Evolutionary conservation across 2,888 invertebrate genomes (phyloP).

Genomic region (Pollenia angustigena): DNA sequence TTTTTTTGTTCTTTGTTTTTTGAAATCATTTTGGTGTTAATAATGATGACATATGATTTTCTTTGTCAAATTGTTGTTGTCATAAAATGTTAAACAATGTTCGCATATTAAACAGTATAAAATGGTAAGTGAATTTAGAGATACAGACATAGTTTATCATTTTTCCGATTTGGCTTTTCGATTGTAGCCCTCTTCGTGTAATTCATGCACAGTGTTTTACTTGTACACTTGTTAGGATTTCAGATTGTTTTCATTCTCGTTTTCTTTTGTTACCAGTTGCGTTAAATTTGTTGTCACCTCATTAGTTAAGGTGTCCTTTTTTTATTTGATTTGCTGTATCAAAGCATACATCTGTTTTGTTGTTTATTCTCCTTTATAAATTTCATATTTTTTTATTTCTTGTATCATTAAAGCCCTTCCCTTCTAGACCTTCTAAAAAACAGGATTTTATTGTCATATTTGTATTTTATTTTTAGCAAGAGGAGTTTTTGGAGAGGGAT

Average conservation of each 20-base stretch:
- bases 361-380: slow-evolving; percentile 38
- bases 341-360: slow-evolving; percentile 74
- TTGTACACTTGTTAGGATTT: slow-evolving; percentile 65
- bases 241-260: neutral
- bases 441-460: slow-evolving; percentile 54
- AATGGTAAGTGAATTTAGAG: slow-evolving; percentile 80
- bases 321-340: slow-evolving; percentile 60
- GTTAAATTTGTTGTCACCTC: slow-evolving; percentile 82
- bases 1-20: slow-evolving; percentile 74
- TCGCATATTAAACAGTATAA: slow-evolving; percentile 59
- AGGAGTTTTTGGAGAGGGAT: slow-evolving; percentile 5
- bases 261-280: slow-evolving; percentile 77
- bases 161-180: slow-evolving; percentile 74
- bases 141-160: slow-evolving; percentile 76
- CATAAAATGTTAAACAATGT: slow-evolving; percentile 71
- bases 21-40: slow-evolving; percentile 84
- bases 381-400: slow-evolving; percentile 62
- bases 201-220: slow-evolving; percentile 19
- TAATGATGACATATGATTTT: slow-evolving; percentile 84
- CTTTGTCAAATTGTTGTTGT: slow-evolving; percentile 79
- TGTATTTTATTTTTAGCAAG: slow-evolving; percentile 34
- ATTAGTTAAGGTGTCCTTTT: slow-evolving; percentile 79
- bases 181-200: slow-evolving; percentile 44
- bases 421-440: neutral
- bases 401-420: slow-evolving; percentile 18